Conservation (phyloP, 2,888 invertebrate species). For the Zonitis immaculata region DNA sequence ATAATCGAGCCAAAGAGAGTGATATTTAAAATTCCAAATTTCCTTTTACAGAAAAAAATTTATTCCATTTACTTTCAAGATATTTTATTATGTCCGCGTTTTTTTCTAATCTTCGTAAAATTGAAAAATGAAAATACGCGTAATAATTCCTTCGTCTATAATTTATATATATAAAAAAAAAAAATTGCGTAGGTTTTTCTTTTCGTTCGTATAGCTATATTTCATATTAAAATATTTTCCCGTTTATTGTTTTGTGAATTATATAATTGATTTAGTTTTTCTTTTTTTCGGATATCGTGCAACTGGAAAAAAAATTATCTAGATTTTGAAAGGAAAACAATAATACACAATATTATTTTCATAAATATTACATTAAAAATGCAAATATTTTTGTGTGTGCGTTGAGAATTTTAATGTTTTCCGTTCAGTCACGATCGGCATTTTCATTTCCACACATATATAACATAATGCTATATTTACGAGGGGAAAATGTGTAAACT, state of each 20-base stretch:
- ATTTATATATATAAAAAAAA: too few species aligned
- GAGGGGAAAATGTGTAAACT: neutral
- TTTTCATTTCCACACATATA: constrained; percentile 4
- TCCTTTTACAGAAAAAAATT: neutral
- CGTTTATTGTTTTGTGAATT: too few species aligned
- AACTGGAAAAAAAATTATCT: neutral
- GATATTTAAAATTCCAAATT: too few species aligned
- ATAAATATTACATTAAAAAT: constrained; percentile 14
- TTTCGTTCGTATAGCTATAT: too few species aligned
- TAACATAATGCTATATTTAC: neutral
- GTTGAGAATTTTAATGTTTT: constrained; percentile 20
- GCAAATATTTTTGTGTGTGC: constrained; percentile 13
- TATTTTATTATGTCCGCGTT: neutral
- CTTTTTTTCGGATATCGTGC: too few species aligned
- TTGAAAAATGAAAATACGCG: neutral
- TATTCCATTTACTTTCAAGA: neutral
- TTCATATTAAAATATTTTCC: too few species aligned
- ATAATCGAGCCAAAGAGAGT: too few species aligned
- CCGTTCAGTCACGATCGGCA: constrained; percentile 9
- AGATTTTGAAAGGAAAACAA: too few species aligned
- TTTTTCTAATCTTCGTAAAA: neutral
- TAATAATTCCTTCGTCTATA: neutral
- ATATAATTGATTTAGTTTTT: too few species aligned
- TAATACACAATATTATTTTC: neutral
- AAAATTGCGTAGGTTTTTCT: neutral